phyloP scores from a whole-genome alignment of 2,888 invertebrate genomes.

The Escarpia spicata region DNA sequence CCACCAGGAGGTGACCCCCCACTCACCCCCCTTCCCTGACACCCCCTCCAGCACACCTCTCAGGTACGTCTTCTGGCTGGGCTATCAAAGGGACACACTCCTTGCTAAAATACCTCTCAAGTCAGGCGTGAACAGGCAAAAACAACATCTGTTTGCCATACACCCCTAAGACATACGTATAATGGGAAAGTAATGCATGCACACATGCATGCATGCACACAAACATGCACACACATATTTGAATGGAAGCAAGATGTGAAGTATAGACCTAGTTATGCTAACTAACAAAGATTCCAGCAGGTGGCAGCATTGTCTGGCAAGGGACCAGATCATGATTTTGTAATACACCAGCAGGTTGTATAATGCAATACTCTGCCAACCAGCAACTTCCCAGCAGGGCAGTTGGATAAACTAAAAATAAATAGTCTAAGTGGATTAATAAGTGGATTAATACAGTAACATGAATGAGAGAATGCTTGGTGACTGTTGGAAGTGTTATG shows the following conservation, averaged over 20 bases:
- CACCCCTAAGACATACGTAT: neutral
- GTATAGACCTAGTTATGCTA: neutral
- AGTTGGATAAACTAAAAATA: neutral
- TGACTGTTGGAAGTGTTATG: no score
- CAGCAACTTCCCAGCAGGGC: neutral
- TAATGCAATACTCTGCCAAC: neutral
- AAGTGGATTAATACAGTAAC: no score
- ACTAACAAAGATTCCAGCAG: neutral
- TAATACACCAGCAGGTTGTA: neutral
- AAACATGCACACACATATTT: neutral
- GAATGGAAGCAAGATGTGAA: neutral
- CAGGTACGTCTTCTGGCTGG: neutral
- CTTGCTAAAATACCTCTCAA: neutral
- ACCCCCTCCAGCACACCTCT: neutral
- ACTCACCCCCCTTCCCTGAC: neutral
- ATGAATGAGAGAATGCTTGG: no score
- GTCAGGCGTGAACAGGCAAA: neutral
- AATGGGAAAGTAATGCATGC: neutral
- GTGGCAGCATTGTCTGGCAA: neutral
- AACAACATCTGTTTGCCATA: neutral
- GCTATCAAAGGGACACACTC: neutral
- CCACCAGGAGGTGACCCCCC: neutral
- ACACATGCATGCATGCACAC: neutral
- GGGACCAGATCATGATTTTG: neutral
- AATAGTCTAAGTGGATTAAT: no score